phyloP scores from a whole-genome alignment of 1,140 invertebrate genomes.

The Aphelinus atriplicis region DNA sequence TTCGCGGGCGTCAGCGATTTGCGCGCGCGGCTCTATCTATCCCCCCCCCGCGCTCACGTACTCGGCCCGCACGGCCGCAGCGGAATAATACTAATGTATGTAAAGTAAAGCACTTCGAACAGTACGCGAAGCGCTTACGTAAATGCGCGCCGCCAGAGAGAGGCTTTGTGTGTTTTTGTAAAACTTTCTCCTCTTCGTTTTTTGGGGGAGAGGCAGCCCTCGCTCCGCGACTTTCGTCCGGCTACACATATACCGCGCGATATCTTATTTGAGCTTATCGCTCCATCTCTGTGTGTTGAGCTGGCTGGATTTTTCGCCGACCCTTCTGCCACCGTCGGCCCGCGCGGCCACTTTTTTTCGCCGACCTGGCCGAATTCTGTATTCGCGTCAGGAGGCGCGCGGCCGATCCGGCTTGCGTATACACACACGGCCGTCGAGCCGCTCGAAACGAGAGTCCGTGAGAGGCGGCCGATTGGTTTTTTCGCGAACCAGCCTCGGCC shows the following conservation, averaged over 20 bases:
- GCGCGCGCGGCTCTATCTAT: no score
- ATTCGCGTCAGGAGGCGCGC: conserved; percentile 4
- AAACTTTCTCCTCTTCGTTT: conserved; percentile 9
- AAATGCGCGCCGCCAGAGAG: conserved; percentile 29
- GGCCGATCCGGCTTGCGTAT: neutral
- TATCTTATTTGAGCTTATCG: conserved; percentile 38
- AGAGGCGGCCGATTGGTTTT: no score
- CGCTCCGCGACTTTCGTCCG: neutral
- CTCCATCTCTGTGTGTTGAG: conserved; percentile 30
- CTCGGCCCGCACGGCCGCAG: neutral
- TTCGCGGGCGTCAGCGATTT: neutral
- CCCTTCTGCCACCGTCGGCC: neutral
- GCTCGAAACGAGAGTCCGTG: no score
- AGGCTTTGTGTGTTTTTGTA: conserved; percentile 40
- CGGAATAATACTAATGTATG: conserved; percentile 38
- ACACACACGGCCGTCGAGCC: no score
- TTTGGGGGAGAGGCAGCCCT: neutral
- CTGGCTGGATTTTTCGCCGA: neutral
- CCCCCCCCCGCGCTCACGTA: neutral
- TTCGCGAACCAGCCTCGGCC: no score
- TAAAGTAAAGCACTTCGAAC: conserved; percentile 41
- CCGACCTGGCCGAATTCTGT: conserved; percentile 4
- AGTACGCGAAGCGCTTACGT: conserved; percentile 37
- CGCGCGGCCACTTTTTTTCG: conserved; percentile 1
- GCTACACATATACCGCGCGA: conserved; percentile 4